Conservation (phyloP, 1,140 invertebrate genomes). For the Theocolax elegans region DNA sequence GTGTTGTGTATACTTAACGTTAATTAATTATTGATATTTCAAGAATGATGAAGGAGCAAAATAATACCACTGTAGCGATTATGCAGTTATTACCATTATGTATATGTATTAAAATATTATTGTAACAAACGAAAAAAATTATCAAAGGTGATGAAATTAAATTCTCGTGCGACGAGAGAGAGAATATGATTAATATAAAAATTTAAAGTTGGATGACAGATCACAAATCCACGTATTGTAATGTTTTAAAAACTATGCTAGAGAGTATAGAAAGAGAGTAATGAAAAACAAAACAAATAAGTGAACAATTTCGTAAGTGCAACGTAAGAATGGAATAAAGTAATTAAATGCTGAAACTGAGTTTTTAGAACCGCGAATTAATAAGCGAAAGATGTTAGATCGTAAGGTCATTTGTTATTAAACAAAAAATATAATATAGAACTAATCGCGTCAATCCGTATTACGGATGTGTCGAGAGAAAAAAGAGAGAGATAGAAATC, state of each 20-base stretch:
- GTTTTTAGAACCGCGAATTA: conserved; percentile 31
- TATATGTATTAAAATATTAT: conserved; percentile 42
- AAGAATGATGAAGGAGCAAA: conserved; percentile 37
- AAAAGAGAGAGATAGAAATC: too few species aligned
- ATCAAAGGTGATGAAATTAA: conserved; percentile 19
- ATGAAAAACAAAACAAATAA: conserved; percentile 21
- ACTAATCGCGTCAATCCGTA: conserved; percentile 7
- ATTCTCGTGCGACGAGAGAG: conserved; percentile 25
- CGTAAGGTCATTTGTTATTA: conserved; percentile 39
- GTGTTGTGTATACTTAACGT: conserved; percentile 67
- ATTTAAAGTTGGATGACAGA: conserved; percentile 26
- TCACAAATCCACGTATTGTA: conserved; percentile 31
- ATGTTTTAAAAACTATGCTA: conserved; percentile 36
- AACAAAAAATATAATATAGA: conserved; percentile 27
- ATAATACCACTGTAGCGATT: conserved; percentile 56
- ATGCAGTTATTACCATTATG: conserved; percentile 53
- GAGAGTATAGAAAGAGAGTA: conserved; percentile 21
- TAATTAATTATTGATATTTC: conserved; percentile 64
- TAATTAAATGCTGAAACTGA: conserved; percentile 28
- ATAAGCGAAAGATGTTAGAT: conserved; percentile 31
- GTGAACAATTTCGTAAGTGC: conserved; percentile 31
- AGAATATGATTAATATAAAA: conserved; percentile 25
- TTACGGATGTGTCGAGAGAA: conserved; percentile 4
- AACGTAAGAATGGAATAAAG: conserved; percentile 9
- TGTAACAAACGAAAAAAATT: conserved; percentile 34